Conservation (phyloP, 2,113 vertebrate species). For the Pundamilia nyererei region DNA sequence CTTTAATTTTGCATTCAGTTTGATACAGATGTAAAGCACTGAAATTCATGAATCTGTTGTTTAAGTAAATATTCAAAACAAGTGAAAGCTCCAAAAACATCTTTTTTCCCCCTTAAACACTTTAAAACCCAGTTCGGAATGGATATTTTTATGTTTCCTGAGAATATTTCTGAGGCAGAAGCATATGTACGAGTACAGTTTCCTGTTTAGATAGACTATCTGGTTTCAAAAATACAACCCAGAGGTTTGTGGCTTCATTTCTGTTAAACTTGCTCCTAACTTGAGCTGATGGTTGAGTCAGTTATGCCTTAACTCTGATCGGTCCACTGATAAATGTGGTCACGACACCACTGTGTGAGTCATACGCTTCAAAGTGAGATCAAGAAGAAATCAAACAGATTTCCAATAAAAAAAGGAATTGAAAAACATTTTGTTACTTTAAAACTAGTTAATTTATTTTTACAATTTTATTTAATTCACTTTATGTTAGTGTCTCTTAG, state of each 20-base stretch:
- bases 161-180: background rate
- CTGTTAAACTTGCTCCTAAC: background rate
- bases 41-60: background rate
- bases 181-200: background rate
- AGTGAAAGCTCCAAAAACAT: background rate
- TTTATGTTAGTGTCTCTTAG: background rate
- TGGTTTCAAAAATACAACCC: background rate
- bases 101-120: background rate
- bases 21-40: background rate
- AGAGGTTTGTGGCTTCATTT: slow-evolving; percentile 37
- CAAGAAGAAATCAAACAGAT: background rate
- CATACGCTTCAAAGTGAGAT: background rate
- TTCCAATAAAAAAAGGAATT: background rate
- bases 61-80: background rate
- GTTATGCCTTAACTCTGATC: slow-evolving; percentile 2
- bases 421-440: background rate
- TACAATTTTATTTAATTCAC: background rate
- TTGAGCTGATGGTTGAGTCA: background rate
- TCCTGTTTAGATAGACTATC: slow-evolving; percentile 38
- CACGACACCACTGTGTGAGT: background rate
- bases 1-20: background rate
- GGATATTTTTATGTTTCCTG: background rate
- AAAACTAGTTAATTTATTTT: background rate
- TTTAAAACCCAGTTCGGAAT: background rate
- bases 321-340: background rate